A percentile compares a stretch with the other conserved stretches of the same genome.
These are phyloP conservation scores for Eriosoma lanigerum DNA, from an alignment of 1,140 invertebrate species.

Conservation along the genomic window DNA sequence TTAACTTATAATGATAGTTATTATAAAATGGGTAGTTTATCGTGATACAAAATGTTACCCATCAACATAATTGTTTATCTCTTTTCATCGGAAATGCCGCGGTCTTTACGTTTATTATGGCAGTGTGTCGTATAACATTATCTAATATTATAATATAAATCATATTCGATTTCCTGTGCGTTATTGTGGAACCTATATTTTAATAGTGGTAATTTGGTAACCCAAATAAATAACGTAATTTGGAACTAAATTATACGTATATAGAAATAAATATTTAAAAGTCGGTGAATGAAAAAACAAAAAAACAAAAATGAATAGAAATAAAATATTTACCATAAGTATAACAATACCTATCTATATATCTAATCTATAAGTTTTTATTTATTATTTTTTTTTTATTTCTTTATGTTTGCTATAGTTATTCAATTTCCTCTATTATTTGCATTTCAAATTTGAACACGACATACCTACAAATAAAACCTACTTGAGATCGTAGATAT, in stretches of 20 bases:
- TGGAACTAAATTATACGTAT: not conserved
- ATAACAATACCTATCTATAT: not conserved
- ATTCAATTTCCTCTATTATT: not conserved
- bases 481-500: not conserved
- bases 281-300: not conserved
- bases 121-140: too few relatives aligned
- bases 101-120: too few relatives aligned
- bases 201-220: not conserved
- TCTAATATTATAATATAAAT: too few relatives aligned
- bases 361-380: not conserved
- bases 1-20: too few relatives aligned
- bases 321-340: not conserved
- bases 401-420: not conserved
- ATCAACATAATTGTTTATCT: too few relatives aligned
- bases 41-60: too few relatives aligned
- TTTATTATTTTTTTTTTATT: too few relatives aligned
- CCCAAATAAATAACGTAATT: not conserved
- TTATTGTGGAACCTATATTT: too few relatives aligned
- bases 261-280: not conserved
- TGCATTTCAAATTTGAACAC: conserved; percentile 25
- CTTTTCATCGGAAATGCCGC: too few relatives aligned
- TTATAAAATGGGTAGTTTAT: too few relatives aligned
- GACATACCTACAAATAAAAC: too few relatives aligned
- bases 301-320: not conserved
- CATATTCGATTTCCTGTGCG: too few relatives aligned